These are phyloP conservation scores for Collichthys lucidus DNA, from an alignment of 2,113 vertebrate species.

Conservation along the genomic window DNA sequence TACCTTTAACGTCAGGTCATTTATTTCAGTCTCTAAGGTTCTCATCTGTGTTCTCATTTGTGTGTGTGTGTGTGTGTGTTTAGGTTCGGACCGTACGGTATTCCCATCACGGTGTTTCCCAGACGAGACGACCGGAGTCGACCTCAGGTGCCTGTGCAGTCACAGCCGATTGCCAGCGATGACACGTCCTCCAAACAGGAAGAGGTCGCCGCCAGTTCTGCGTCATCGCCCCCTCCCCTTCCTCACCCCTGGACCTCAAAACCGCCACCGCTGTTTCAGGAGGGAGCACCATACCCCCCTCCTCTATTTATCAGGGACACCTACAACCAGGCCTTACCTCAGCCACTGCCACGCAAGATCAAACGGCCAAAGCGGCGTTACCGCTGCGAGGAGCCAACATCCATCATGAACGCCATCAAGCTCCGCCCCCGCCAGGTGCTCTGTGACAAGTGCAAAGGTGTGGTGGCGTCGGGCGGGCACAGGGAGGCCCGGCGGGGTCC, in stretches of 20 bases:
- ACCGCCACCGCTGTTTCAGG: constrained; percentile 94
- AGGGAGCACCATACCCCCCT: constrained; percentile 95
- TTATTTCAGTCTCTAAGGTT: neutral
- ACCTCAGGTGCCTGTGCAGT: constrained; percentile 87
- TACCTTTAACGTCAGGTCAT: no score
- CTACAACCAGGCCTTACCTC: constrained; percentile 99
- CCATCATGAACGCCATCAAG: constrained; percentile 98
- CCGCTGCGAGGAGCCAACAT: constrained; percentile 97
- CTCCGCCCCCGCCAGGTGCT: constrained; percentile 96
- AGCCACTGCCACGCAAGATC: constrained; percentile 96
- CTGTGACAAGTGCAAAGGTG: constrained; percentile 97
- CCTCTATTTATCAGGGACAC: constrained; percentile 99
- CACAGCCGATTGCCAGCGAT: constrained; percentile 31
- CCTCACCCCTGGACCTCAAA: constrained; percentile 90
- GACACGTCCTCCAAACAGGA: constrained; percentile 44
- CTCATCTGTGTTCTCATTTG: constrained; percentile 5
- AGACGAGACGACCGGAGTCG: constrained; percentile 91
- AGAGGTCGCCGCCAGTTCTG: neutral
- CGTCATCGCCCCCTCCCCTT: constrained; percentile 9
- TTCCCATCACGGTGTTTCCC: constrained; percentile 96
- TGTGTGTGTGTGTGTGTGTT: constrained; percentile 1
- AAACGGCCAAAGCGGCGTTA: constrained; percentile 95
- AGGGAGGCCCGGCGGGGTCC: constrained; percentile 89
- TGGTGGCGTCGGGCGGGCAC: constrained; percentile 86
- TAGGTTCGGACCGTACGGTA: constrained; percentile 98